Base-by-base conservation (phyloP, 2,888 invertebrate species). In the Ophioninae sp. region DNA sequence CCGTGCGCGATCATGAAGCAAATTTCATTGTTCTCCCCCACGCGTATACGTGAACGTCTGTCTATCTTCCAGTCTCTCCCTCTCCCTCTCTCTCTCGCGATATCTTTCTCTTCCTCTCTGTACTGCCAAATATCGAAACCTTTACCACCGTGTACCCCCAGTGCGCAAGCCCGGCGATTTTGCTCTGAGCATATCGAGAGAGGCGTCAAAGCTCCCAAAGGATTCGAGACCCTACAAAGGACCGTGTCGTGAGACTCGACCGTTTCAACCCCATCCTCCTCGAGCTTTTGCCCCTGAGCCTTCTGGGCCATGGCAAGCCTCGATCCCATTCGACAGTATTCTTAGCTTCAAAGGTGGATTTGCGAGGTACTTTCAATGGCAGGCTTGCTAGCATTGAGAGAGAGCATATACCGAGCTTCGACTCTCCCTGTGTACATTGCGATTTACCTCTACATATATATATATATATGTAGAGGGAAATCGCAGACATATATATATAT, bases 281-380 rank as follows among this genome's bases (percentile, higher is more conserved):
- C 41, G 23, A 65, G 59, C 77, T 41, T 23, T 69, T 68, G 68
- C 64, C 50, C 70, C 79, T 70, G 72, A 78, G 69, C 68, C 65
- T 59, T 20, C 64, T 65, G 65, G 72, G 79, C 72, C 57, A 37
- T 20, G 56, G 75, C 75, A 75, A 75, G 79, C 81, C 74, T 81
- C 70, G 81, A 81, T 81, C 75, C 79, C 57, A 81, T 84, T 84
- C 84, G 79, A 75, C 81, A 81, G 78, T 83, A 79, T 83, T 83
- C 85, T 86, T 85, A 85, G 85, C 81, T 81, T 82, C 86, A 86
- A 86, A 85, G 84, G 82, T 82, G 77, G 82, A 79, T 84, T 85
- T 84, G 70, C 65, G 70, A 79, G 69, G 84, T 81, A 82, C 84
- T 86, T 86, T 82, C 82, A 79, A 84, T 81, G 75, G 84, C 73